phyloP scores from a whole-genome alignment of 1,140 invertebrate genomes.

The Cydia fagiglandana region DNA sequence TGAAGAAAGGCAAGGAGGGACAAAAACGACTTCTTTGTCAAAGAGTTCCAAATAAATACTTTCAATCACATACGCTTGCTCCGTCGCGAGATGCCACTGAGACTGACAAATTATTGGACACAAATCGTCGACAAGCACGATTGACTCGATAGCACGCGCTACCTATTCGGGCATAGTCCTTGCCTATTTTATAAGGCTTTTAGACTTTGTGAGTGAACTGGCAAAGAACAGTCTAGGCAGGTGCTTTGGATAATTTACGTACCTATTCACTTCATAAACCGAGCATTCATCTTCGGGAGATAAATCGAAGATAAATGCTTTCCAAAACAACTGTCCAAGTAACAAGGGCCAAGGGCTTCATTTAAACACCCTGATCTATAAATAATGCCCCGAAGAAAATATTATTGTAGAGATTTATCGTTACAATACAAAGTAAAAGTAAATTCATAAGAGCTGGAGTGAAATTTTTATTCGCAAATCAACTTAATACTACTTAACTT shows the following conservation, averaged over 20 bases:
- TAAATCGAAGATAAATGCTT: too few relatives aligned
- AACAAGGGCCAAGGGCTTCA: too few relatives aligned
- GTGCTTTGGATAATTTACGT: background rate
- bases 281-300: too few relatives aligned
- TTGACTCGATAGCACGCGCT: background rate
- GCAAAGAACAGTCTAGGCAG: background rate
- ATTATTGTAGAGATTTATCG: too few relatives aligned
- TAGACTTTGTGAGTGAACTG: background rate
- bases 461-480: too few relatives aligned
- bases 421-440: too few relatives aligned
- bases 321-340: too few relatives aligned
- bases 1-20: too few relatives aligned
- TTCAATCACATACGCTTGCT: background rate
- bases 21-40: background rate
- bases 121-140: background rate
- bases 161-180: background rate
- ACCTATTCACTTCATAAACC: background rate
- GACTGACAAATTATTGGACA: slow-evolving; percentile 6
- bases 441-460: too few relatives aligned
- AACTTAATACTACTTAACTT: too few relatives aligned
- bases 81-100: background rate
- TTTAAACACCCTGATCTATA: too few relatives aligned
- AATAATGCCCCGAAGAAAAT: too few relatives aligned
- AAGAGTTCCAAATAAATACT: background rate
- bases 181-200: background rate